phyloP scores from a whole-genome alignment of 2,113 vertebrate genomes.

The Anser cygnoides region DNA sequence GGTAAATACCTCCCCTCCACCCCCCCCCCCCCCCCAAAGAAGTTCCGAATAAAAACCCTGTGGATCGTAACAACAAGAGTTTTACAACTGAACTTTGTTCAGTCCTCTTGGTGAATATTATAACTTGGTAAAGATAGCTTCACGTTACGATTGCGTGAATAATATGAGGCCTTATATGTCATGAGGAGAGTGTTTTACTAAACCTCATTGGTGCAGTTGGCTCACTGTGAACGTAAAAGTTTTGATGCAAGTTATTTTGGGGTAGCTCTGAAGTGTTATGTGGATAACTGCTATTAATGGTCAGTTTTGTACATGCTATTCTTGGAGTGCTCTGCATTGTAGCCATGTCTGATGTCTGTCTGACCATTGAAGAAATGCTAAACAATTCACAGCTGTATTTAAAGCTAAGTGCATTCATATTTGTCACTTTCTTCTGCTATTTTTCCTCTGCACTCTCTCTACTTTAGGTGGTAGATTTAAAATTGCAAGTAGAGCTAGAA shows the following conservation, averaged over 20 bases:
- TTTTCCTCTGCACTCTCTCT: not conserved
- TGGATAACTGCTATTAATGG: not conserved
- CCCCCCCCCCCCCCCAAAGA: too few species aligned
- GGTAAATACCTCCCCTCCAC: conserved; percentile 54
- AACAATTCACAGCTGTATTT: not conserved
- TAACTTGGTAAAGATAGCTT: not conserved
- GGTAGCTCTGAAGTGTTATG: not conserved
- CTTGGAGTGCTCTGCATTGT: not conserved
- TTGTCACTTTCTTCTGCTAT: not conserved
- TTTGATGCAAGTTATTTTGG: not conserved
- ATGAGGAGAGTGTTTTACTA: not conserved
- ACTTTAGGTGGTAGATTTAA: conserved; percentile 87
- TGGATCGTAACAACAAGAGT: not conserved
- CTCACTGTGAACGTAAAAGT: rapidly evolving
- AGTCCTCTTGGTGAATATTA: not conserved
- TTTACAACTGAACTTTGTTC: not conserved
- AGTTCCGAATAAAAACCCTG: not conserved
- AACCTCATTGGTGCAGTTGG: not conserved
- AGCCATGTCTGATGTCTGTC: not conserved
- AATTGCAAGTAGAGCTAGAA: conserved; percentile 86
- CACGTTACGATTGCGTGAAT: not conserved
- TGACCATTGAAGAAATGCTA: not conserved
- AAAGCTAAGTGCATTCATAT: not conserved
- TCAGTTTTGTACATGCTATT: rapidly evolving
- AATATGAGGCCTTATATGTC: not conserved